These are phyloP conservation scores for Zaprionus taronus DNA, from an alignment of 1,140 invertebrate genomes.

Conservation along the genomic window DNA sequence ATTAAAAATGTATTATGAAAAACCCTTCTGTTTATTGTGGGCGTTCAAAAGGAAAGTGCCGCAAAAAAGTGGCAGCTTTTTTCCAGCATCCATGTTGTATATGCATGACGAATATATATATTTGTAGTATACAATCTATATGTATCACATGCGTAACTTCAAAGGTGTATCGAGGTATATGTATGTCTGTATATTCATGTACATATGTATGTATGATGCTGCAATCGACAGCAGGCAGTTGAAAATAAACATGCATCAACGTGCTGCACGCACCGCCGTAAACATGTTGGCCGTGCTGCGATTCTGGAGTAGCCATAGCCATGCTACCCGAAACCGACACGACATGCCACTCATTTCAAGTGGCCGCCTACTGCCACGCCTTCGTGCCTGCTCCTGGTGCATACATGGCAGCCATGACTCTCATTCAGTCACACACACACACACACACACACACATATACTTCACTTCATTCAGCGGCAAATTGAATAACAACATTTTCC, in stretches of 20 bases:
- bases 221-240: slow-evolving; percentile 38
- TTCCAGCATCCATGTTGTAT: slow-evolving; percentile 6
- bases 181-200: slow-evolving; percentile 1
- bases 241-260: slow-evolving; percentile 72
- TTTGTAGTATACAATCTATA: neutral
- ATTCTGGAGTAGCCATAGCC: slow-evolving; percentile 46
- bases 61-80: slow-evolving; percentile 65
- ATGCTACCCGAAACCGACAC: slow-evolving; percentile 59
- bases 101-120: slow-evolving; percentile 6
- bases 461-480: slow-evolving; percentile 73
- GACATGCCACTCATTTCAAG: slow-evolving; percentile 72
- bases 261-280: slow-evolving; percentile 69
- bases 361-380: slow-evolving; percentile 31
- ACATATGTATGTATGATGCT: slow-evolving; percentile 42
- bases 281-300: slow-evolving; percentile 61
- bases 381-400: neutral
- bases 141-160: slow-evolving; percentile 1
- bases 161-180: slow-evolving; percentile 15
- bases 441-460: slow-evolving; percentile 28
- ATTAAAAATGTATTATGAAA: slow-evolving; percentile 78
- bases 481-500: slow-evolving; percentile 78
- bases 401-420: slow-evolving; percentile 10
- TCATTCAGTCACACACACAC: slow-evolving; percentile 6
- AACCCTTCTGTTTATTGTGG: slow-evolving; percentile 70
- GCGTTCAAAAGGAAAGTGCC: slow-evolving; percentile 35